Conservation (phyloP, 2,888 invertebrate species). For the Osmoderma eremita region DNA sequence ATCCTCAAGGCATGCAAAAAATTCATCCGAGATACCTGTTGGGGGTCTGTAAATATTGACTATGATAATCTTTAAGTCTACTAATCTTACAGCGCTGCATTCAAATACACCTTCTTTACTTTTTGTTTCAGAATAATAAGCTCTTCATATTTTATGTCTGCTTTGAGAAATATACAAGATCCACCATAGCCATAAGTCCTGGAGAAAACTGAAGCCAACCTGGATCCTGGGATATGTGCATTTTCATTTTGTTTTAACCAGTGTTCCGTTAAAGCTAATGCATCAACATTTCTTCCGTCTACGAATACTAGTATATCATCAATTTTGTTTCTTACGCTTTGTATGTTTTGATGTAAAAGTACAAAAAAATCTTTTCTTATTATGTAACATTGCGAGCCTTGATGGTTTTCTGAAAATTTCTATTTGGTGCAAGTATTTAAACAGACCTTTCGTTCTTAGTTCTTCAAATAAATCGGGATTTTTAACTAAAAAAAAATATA, state of each 20-base stretch:
- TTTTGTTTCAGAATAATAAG: background rate
- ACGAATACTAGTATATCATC: slow-evolving; percentile 6
- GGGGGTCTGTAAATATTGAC: no score
- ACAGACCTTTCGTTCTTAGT: no score
- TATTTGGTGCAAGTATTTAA: no score
- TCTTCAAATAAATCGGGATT: no score
- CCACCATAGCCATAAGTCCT: slow-evolving; percentile 1
- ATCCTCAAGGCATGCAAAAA: no score
- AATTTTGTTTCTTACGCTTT: slow-evolving; percentile 14
- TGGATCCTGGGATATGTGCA: background rate
- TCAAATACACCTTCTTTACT: no score
- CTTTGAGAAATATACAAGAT: slow-evolving; percentile 7
- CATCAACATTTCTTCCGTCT: background rate
- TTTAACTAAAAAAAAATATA: no score
- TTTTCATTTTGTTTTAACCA: slow-evolving; percentile 8
- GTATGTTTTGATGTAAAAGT: slow-evolving; percentile 4
- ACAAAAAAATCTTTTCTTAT: background rate
- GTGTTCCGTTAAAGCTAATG: slow-evolving; percentile 3
- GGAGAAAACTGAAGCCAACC: background rate
- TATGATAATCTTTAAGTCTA: no score
- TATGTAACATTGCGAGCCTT: background rate
- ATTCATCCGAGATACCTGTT: no score
- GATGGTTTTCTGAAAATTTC: background rate
- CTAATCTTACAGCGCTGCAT: no score
- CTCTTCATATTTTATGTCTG: background rate